Evolutionary conservation across 2,113 vertebrate species (phyloP).

Genomic region (Cebus imitator): DNA sequence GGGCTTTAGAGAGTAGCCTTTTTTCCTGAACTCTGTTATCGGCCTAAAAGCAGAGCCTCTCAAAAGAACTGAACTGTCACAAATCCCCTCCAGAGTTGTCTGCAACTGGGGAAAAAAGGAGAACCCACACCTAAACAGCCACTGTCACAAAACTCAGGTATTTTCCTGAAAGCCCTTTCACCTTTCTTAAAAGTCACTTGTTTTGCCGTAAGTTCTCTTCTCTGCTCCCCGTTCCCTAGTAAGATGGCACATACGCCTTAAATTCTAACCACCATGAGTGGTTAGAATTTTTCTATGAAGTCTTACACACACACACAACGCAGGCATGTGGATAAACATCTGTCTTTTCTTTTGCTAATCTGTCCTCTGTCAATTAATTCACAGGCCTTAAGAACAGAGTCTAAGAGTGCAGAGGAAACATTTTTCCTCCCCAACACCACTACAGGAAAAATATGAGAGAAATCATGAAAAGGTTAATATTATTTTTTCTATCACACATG

Average conservation of each 20-base stretch:
- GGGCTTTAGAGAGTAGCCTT: neutral
- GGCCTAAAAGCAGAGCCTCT: neutral
- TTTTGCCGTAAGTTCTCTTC: neutral
- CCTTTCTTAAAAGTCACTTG: neutral
- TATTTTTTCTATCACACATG: neutral
- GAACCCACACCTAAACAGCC: neutral
- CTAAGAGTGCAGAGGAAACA: neutral
- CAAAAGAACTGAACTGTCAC: neutral
- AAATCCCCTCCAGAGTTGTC: neutral
- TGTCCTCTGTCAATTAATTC: neutral
- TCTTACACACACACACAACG: neutral
- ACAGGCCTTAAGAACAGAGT: neutral
- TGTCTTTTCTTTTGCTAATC: neutral
- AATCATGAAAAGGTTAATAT: neutral
- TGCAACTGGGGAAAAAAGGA: neutral
- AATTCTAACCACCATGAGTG: neutral
- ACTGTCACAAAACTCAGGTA: neutral
- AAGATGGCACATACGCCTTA: neutral
- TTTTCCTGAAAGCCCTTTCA: neutral
- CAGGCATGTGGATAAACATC: neutral
- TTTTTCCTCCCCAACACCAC: neutral
- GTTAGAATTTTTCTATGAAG: neutral
- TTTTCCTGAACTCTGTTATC: too few relatives aligned
- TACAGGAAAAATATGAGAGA: neutral
- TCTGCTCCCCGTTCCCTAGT: neutral